These are phyloP conservation scores for Taeniopygia guttata DNA, from an alignment of 2,797 vertebrate species.

Conservation along the genomic window DNA sequence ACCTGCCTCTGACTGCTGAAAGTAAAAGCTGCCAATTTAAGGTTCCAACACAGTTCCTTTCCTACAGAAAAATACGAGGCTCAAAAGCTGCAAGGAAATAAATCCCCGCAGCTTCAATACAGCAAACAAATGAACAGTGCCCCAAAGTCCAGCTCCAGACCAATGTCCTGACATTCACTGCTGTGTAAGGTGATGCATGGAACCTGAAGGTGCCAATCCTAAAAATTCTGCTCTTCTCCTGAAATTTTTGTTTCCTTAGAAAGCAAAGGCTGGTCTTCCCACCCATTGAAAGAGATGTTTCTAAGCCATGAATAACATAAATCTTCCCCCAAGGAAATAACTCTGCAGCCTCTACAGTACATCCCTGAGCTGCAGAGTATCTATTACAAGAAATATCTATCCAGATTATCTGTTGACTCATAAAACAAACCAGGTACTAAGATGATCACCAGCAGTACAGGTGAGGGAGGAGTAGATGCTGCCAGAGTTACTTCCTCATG, in stretches of 20 bases:
- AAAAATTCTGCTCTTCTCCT: not conserved
- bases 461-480: not conserved
- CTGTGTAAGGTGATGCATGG: not conserved
- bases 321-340: not conserved
- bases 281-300: not conserved
- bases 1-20: not conserved
- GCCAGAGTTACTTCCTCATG: not conserved
- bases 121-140: not conserved
- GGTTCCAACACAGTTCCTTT: not conserved
- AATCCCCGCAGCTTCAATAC: not conserved
- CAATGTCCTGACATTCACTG: not conserved
- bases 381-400: not conserved
- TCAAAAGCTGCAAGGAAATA: not conserved
- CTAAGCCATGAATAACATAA: not conserved
- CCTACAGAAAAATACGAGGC: not conserved
- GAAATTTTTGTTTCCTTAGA: not conserved
- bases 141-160: not conserved
- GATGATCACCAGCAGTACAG: not conserved
- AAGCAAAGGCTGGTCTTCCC: not conserved
- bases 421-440: not conserved
- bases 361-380: not conserved
- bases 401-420: not conserved
- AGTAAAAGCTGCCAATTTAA: not conserved
- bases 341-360: not conserved
- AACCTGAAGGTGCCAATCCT: not conserved